Evolutionary conservation across 2,888 invertebrate genomes (phyloP).

Genomic region (Cryptocephalus primarius): DNA sequence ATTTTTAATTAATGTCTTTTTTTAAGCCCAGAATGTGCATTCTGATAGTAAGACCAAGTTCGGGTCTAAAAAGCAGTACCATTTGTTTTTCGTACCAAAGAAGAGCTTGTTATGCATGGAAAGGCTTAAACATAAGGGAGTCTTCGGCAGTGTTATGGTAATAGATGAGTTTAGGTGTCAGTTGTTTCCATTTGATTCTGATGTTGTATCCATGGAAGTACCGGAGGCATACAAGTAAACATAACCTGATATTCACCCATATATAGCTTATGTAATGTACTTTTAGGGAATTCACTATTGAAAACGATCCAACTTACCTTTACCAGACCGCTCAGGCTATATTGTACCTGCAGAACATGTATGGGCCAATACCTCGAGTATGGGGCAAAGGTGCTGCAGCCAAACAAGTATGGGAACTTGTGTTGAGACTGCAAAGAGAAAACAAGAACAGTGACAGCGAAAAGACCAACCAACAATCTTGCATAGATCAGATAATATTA

Average conservation of each 20-base stretch:
- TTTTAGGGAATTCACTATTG: conserved; percentile 67
- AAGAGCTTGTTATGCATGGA: conserved; percentile 80
- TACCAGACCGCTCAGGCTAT: conserved; percentile 82
- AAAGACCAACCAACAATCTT: conserved; percentile 25
- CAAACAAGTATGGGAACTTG: conserved; percentile 79
- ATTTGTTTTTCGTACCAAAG: conserved; percentile 81
- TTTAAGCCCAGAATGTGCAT: conserved; percentile 56
- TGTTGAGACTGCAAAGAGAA: conserved; percentile 62
- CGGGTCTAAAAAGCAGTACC: conserved; percentile 59
- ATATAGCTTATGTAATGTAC: background rate
- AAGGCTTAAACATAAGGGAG: conserved; percentile 71
- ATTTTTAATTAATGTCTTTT: background rate
- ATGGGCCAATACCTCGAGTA: conserved; percentile 80
- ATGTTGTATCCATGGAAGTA: conserved; percentile 87
- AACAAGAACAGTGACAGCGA: conserved; percentile 37
- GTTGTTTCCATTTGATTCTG: conserved; percentile 83
- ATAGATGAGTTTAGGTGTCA: conserved; percentile 81
- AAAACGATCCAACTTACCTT: conserved; percentile 80
- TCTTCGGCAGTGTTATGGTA: conserved; percentile 62
- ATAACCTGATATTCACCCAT: background rate
- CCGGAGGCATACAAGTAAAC: conserved; percentile 61
- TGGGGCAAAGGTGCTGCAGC: conserved; percentile 80
- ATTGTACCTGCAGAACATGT: conserved; percentile 73
- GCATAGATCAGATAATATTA: conserved; percentile 79
- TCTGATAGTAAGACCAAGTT: conserved; percentile 32